Percentiles rank a stretch among this genome's conserved stretches.
phyloP scores from a whole-genome alignment of 2,888 invertebrate species.

The Leistus spinibarbis region DNA sequence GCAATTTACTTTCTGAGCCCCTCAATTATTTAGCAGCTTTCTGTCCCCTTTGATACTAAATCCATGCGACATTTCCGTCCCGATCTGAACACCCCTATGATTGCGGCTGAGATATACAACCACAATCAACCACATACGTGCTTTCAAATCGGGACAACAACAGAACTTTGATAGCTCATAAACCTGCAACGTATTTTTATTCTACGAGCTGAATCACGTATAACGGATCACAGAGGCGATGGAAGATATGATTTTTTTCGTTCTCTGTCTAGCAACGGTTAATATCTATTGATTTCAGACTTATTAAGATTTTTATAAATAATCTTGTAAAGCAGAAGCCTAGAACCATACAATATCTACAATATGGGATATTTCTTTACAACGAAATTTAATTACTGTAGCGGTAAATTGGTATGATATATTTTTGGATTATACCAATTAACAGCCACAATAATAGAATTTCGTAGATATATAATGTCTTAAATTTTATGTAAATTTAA shows the following conservation, averaged over 20 bases:
- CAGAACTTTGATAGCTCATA: conserved; percentile 35
- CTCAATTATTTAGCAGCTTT: neutral
- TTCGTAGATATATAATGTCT: too few relatives aligned
- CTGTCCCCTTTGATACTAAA: neutral
- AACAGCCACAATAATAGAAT: too few relatives aligned
- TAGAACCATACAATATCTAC: too few relatives aligned
- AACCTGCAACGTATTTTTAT: conserved; percentile 14
- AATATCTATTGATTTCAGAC: too few relatives aligned
- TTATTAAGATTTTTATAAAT: too few relatives aligned
- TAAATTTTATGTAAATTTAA: too few relatives aligned
- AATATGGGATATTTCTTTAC: too few relatives aligned
- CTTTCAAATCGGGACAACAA: conserved; percentile 30
- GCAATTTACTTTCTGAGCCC: neutral
- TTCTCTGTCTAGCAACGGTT: too few relatives aligned
- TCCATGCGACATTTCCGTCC: neutral
- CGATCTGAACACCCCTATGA: conserved; percentile 7
- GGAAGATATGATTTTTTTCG: neutral
- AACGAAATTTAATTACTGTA: too few relatives aligned
- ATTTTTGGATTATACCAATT: too few relatives aligned
- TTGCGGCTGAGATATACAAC: conserved; percentile 19
- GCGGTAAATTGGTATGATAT: too few relatives aligned
- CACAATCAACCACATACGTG: conserved; percentile 35
- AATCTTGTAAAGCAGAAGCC: too few relatives aligned
- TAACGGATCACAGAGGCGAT: neutral
- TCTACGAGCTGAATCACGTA: conserved; percentile 6